A percentile compares a stretch with the other conserved stretches of the same genome.
Conservation (phyloP, 2,888 invertebrate genomes). For the Cryptus armator region DNA sequence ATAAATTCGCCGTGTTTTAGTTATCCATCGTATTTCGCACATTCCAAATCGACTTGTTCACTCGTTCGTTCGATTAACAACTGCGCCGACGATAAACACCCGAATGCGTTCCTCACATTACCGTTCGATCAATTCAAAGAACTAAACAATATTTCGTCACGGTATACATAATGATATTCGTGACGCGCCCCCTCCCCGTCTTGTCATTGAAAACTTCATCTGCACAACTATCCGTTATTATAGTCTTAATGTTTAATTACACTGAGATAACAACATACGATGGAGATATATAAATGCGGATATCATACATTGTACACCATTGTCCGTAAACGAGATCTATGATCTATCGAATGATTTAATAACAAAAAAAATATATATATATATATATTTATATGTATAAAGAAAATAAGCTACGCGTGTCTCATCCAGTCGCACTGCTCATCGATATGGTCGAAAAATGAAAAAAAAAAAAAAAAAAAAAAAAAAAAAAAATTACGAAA, state of each 20-base stretch:
- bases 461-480: neutral
- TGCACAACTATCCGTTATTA: slow-evolving; percentile 48
- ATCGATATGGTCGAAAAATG: slow-evolving; percentile 4
- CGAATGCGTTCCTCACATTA: neutral
- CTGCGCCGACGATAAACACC: neutral
- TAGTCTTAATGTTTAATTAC: slow-evolving; percentile 59
- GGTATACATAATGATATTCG: slow-evolving; percentile 33
- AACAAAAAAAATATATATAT: slow-evolving; percentile 19
- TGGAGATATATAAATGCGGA: slow-evolving; percentile 65
- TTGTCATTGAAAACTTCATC: slow-evolving; percentile 12
- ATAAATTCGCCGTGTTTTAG: slow-evolving; percentile 8
- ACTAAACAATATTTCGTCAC: neutral
- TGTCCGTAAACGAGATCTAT: slow-evolving; percentile 60
- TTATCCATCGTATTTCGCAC: neutral
- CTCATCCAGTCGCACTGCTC: slow-evolving; percentile 44
- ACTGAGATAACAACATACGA: slow-evolving; percentile 65
- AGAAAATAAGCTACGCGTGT: slow-evolving; percentile 34
- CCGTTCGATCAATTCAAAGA: neutral
- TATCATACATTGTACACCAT: slow-evolving; percentile 67
- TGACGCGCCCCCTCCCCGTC: neutral
- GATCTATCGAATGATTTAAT: slow-evolving; percentile 57
- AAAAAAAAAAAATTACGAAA: slow-evolving; percentile 7
- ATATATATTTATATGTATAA: slow-evolving; percentile 15
- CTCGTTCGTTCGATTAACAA: neutral
- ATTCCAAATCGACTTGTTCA: neutral